Evolutionary conservation across 2,797 vertebrate genomes (phyloP).

Genomic region (Chaenodraco wilsoni): DNA sequence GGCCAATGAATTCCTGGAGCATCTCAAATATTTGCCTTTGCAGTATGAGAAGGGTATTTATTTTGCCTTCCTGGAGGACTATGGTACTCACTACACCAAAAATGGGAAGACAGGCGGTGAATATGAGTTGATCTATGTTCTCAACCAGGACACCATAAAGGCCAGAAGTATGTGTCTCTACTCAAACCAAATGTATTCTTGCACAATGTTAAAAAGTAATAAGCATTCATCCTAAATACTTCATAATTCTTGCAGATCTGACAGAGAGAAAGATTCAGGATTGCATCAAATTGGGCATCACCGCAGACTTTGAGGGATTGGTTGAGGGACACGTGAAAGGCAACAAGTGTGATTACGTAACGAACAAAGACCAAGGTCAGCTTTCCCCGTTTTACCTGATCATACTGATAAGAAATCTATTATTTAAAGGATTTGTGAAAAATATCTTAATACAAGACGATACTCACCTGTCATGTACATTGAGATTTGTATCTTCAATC

Average conservation of each 20-base stretch:
- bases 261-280: conserved; percentile 64
- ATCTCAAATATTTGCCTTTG: conserved; percentile 83
- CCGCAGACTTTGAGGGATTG: fast-evolving
- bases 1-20: conserved; percentile 82
- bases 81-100: conserved; percentile 91
- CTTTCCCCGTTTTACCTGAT: not conserved
- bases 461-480: not conserved
- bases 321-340: fast-evolving
- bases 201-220: not conserved
- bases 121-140: conserved; percentile 90
- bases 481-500: not conserved
- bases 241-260: conserved; percentile 66
- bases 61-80: conserved; percentile 91
- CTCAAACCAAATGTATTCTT: not conserved
- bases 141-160: conserved; percentile 82
- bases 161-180: conserved; percentile 62
- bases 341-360: not conserved
- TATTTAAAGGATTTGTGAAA: too few relatives aligned
- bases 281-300: conserved; percentile 67
- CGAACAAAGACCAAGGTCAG: conserved; percentile 24
- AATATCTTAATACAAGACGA: not conserved
- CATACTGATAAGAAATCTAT: too few relatives aligned
- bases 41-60: conserved; percentile 91
- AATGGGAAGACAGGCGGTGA: conserved; percentile 89
- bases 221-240: not conserved